Conservation (phyloP, 2,888 invertebrate species). For the Cylindroiulus punctatus region DNA sequence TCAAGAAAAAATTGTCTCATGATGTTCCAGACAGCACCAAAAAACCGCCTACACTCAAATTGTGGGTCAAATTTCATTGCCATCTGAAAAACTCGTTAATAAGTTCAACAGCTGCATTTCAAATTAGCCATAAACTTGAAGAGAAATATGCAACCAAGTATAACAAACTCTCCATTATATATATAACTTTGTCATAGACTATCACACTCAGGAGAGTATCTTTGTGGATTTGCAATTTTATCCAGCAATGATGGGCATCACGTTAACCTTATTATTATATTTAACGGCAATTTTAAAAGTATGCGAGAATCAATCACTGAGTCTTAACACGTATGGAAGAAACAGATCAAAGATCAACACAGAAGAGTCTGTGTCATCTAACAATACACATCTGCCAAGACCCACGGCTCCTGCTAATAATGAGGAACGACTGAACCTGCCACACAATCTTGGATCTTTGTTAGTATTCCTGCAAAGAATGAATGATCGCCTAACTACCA, state of each 20-base stretch:
- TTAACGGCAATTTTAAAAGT: not conserved
- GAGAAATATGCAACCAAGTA: not conserved
- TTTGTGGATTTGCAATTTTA: not conserved
- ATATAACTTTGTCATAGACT: not conserved
- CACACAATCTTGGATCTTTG: slow-evolving; percentile 50
- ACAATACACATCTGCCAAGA: not conserved
- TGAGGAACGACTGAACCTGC: slow-evolving; percentile 49
- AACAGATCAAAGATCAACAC: slow-evolving; percentile 15
- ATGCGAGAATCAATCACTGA: not conserved
- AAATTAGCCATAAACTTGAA: not conserved
- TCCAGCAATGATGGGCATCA: not conserved
- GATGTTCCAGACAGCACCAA: slow-evolving; percentile 13
- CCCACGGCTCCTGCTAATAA: not conserved
- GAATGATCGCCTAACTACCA: slow-evolving; percentile 60
- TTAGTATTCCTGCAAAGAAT: slow-evolving; percentile 60
- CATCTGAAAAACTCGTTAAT: not conserved
- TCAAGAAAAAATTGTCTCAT: not conserved
- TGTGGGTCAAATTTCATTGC: not conserved
- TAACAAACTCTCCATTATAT: not conserved
- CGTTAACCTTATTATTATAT: not conserved
- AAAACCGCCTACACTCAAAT: not conserved
- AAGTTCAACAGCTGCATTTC: not conserved
- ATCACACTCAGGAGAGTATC: not conserved
- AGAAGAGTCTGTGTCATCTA: not conserved
- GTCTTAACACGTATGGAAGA: slow-evolving; percentile 11